A percentile compares a stretch with the other conserved stretches of the same genome.
Conservation (phyloP, 2,797 vertebrate species). For the Dendrocincla tyrannina region DNA sequence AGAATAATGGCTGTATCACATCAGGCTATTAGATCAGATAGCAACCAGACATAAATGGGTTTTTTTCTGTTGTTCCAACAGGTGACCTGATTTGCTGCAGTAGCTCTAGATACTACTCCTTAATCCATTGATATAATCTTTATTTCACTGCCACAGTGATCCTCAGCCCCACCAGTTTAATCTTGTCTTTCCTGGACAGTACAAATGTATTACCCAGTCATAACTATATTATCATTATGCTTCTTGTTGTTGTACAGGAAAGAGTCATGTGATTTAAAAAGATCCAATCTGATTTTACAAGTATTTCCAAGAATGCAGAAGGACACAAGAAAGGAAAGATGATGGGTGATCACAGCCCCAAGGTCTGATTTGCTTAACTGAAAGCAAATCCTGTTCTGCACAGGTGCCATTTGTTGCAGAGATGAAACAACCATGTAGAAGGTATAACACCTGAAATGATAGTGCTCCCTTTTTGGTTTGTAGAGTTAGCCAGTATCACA, state of each 20-base stretch:
- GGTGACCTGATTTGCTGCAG: background rate
- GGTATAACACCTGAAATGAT: background rate
- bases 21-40: background rate
- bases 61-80: background rate
- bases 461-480: background rate
- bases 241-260: background rate
- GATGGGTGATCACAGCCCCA: rapidly evolving
- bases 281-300: background rate
- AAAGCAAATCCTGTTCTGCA: background rate
- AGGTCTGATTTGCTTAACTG: background rate
- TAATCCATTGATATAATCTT: background rate
- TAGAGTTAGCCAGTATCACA: background rate
- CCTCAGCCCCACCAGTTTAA: background rate
- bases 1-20: background rate
- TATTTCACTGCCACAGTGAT: background rate
- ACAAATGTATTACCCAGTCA: background rate
- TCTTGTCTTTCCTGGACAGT: background rate
- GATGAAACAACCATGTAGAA: background rate
- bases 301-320: background rate
- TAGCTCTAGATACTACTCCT: background rate
- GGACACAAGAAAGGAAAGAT: background rate
- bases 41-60: rapidly evolving
- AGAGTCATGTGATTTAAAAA: background rate
- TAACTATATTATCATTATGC: background rate
- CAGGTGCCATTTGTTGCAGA: background rate